Conservation (phyloP, 2,797 vertebrate genomes). For the Crax fasciolata region DNA sequence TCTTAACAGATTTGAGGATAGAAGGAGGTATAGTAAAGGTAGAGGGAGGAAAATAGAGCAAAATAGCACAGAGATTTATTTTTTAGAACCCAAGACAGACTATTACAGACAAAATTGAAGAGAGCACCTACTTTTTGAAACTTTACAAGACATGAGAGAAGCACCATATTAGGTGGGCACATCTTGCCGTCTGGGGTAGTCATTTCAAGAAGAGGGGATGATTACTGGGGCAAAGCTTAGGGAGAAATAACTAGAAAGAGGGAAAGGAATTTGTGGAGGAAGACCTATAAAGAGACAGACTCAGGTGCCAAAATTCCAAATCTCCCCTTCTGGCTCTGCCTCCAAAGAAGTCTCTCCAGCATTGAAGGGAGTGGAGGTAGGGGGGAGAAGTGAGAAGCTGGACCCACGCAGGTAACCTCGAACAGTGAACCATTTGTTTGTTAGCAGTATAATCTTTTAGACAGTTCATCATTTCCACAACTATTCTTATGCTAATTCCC, state of each 20-base stretch:
- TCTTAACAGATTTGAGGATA: neutral
- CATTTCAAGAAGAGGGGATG: neutral
- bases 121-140: neutral
- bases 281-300: neutral
- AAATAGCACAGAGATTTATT: neutral
- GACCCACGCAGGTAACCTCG: slow-evolving; percentile 22
- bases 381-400: neutral
- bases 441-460: slow-evolving; percentile 48
- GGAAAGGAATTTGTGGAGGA: neutral
- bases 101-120: neutral
- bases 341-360: neutral
- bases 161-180: neutral
- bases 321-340: neutral
- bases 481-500: slow-evolving; percentile 61
- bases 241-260: slow-evolving; percentile 1
- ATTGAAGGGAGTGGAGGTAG: neutral
- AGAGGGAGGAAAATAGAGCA: neutral
- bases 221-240: neutral
- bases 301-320: slow-evolving; percentile 9
- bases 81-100: neutral
- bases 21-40: neutral
- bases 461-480: slow-evolving; percentile 62
- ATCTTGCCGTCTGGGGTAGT: neutral
- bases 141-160: neutral
- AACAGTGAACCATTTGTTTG: slow-evolving; percentile 26